Base-by-base conservation (phyloP, 2,888 invertebrate genomes). In the Acholoe squamosa region DNA sequence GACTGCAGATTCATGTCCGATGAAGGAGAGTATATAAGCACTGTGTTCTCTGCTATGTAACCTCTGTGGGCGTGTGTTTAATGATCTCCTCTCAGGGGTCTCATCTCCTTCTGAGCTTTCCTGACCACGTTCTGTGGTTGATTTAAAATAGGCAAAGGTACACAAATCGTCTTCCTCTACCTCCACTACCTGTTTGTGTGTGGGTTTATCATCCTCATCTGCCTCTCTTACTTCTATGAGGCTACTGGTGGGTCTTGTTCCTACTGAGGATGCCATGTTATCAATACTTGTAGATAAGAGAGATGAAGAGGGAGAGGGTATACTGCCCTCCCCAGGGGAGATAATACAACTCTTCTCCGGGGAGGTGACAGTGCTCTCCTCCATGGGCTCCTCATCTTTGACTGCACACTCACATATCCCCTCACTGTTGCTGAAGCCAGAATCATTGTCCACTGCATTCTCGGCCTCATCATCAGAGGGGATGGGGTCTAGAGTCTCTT, bases 101-200 rank as follows among this genome's bases (percentile, higher is more conserved):
- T 16, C n/a, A 5, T 33, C 28, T 7, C n/a, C n/a, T 25, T 84
- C 84, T 33, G 84, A 34, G 43, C 1, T 25, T 0, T 80, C 80
- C 19, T 12, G 43, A 10, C n/a, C 22, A 0, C 33, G 25, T 86
- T 86, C 86, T 54, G 56, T 52, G 14, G 86, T 86, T 25, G 25
- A 28, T 54, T 28, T 86, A 54, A 86, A 86, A 54, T 52, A 86
- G 7, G 86, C 86, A 86, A 86, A 86, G 0, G 86, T 86, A 19
- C 86, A 86, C 31, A 86, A 54, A 28, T 86, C 86, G n/a, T 86
- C 86, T 28, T 86, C 84, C 33, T 84, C 56, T 7, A 52, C 52
- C 0, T 33, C 22, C 0, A 25, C 31, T 12, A 5, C 52, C 16
- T 12, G 86, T 1, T 10, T 0, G 3, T 52, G 22, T 0, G 34